Conservation (phyloP, 2,888 invertebrate genomes). For the Cryptocephalus moraei region DNA sequence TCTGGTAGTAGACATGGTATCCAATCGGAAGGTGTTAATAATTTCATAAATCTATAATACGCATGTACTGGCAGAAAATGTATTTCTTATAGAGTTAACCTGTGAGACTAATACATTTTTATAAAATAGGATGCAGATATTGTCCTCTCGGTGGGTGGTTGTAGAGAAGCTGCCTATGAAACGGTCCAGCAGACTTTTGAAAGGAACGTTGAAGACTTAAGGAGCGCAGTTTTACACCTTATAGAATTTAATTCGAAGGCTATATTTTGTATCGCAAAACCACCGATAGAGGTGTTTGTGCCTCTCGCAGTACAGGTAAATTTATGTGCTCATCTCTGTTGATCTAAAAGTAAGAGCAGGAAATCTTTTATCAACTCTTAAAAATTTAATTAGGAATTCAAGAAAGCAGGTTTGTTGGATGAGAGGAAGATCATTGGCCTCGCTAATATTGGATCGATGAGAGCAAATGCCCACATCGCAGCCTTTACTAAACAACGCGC, state of each 20-base stretch:
- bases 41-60: no score
- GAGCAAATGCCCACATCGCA: slow-evolving; percentile 27
- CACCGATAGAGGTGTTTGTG: slow-evolving; percentile 32
- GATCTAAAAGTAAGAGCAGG: no score
- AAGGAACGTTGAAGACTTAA: slow-evolving; percentile 28
- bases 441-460: slow-evolving; percentile 21
- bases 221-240: slow-evolving; percentile 26
- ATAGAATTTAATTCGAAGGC: slow-evolving; percentile 33
- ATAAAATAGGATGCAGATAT: slow-evolving; percentile 27
- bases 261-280: slow-evolving; percentile 30
- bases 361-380: background rate
- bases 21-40: no score
- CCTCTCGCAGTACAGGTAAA: slow-evolving; percentile 33
- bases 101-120: background rate
- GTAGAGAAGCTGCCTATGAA: slow-evolving; percentile 19
- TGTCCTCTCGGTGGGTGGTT: slow-evolving; percentile 31
- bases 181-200: slow-evolving; percentile 26
- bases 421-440: slow-evolving; percentile 31
- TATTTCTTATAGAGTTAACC: background rate
- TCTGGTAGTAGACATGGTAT: no score
- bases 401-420: slow-evolving; percentile 28
- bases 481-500: slow-evolving; percentile 22
- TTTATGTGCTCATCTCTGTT: no score
- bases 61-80: no score
- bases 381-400: slow-evolving; percentile 28